Percentiles rank a stretch among this genome's conserved stretches.
Evolutionary conservation across 2,113 vertebrate genomes (phyloP).

Genomic region (Ophthalmolycus amberensis): DNA sequence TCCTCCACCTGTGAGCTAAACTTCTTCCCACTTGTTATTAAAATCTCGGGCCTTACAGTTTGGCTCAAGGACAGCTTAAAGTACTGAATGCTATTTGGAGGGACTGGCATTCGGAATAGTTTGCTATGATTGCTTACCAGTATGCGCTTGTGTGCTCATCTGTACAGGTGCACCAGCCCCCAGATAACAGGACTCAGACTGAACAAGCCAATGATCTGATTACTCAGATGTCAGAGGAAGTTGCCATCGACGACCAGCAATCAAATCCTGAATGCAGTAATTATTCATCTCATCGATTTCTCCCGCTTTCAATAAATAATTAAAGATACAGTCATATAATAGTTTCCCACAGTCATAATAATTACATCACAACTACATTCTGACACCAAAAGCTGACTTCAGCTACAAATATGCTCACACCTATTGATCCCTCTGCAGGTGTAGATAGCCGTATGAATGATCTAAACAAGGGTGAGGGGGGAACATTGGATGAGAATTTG

Average conservation of each 20-base stretch:
- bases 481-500: constrained; percentile 75
- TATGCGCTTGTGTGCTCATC: constrained; percentile 30
- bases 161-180: constrained; percentile 85
- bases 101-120: neutral
- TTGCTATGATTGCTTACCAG: neutral
- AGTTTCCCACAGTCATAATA: neutral
- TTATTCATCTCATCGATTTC: constrained; percentile 1
- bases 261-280: constrained; percentile 74
- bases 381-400: neutral
- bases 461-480: constrained; percentile 83
- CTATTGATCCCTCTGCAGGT: constrained; percentile 64
- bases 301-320: neutral
- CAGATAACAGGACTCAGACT: constrained; percentile 86
- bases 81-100: neutral
- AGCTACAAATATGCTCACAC: neutral
- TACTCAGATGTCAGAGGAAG: constrained; percentile 89
- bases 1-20: constrained; percentile 85
- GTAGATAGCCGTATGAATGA: constrained; percentile 85
- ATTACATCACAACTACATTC: neutral
- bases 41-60: neutral
- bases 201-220: constrained; percentile 91
- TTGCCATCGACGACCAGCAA: constrained; percentile 86
- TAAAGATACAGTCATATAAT: neutral
- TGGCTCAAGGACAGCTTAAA: neutral
- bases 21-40: constrained; percentile 5